A percentile compares a stretch with the other conserved stretches of the same genome.
These are phyloP conservation scores for Hippoglossus hippoglossus DNA, from an alignment of 2,797 vertebrate genomes.

Conservation along the genomic window DNA sequence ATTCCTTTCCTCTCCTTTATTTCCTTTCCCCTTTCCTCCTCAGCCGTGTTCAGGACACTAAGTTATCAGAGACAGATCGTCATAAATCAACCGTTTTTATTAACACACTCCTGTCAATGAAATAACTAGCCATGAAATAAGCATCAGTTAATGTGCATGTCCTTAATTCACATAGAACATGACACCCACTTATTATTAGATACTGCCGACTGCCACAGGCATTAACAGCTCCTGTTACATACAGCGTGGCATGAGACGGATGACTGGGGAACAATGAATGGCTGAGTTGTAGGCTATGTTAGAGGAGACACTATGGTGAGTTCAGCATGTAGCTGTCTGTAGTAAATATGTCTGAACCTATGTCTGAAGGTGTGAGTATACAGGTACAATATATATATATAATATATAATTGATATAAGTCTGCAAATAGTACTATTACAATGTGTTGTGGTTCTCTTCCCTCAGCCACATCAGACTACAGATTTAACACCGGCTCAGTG, in stretches of 20 bases:
- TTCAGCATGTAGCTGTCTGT: slow-evolving; percentile 5
- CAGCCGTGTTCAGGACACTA: slow-evolving; percentile 11
- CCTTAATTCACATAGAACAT: slow-evolving; percentile 45
- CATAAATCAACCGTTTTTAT: slow-evolving; percentile 55
- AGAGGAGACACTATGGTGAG: neutral
- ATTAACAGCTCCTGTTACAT: slow-evolving; percentile 3
- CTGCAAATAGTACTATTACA: no score
- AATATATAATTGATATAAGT: no score
- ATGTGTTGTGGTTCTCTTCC: slow-evolving; percentile 4
- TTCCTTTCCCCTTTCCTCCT: slow-evolving; percentile 9
- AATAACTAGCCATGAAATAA: slow-evolving; percentile 55
- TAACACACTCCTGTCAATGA: slow-evolving; percentile 48
- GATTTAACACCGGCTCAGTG: slow-evolving; percentile 14
- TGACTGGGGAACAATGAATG: neutral
- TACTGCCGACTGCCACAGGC: neutral
- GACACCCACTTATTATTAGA: slow-evolving; percentile 31
- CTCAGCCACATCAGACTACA: neutral
- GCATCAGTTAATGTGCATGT: slow-evolving; percentile 37
- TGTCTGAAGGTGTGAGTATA: neutral
- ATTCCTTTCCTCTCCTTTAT: neutral
- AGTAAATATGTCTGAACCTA: neutral
- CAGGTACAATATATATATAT: no score
- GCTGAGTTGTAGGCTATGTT: neutral
- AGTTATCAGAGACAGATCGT: slow-evolving; percentile 29
- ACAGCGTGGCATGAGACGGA: slow-evolving; percentile 4